Evolutionary conservation across 2,113 vertebrate genomes (phyloP).

Genomic region (Austrofundulus limnaeus): DNA sequence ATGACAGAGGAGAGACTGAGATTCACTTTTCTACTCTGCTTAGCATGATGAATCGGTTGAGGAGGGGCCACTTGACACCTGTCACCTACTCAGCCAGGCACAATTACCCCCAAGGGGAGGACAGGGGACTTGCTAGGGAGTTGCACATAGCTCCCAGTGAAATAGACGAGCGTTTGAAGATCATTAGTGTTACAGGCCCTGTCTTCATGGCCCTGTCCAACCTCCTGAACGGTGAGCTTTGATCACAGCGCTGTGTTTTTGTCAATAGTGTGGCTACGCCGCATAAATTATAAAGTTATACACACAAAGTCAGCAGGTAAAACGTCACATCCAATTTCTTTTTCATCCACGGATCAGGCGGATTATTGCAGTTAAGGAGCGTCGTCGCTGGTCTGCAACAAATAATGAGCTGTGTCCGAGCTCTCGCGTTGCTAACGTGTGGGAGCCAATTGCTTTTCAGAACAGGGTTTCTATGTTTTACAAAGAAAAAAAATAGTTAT

Average conservation of each 20-base stretch:
- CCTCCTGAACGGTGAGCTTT: conserved; percentile 77
- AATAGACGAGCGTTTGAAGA: conserved; percentile 80
- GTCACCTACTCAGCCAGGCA: conserved; percentile 79
- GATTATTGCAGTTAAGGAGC: conserved; percentile 69
- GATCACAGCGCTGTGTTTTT: conserved; percentile 76
- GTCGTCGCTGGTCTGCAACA: conserved; percentile 45
- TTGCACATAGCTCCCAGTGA: conserved; percentile 76
- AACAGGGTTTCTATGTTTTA: conserved; percentile 12
- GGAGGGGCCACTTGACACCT: conserved; percentile 80
- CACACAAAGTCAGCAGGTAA: conserved; percentile 81
- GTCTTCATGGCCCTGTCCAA: conserved; percentile 81
- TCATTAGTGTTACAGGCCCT: conserved; percentile 81
- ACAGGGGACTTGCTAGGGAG: conserved; percentile 75
- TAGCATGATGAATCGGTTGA: conserved; percentile 71
- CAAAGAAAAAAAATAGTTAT: not conserved
- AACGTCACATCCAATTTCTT: conserved; percentile 66
- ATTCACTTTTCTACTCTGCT: conserved; percentile 70
- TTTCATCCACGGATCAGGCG: conserved; percentile 35
- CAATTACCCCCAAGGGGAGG: conserved; percentile 77
- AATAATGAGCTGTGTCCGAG: conserved; percentile 41
- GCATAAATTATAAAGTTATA: conserved; percentile 80
- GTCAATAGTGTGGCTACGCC: conserved; percentile 76
- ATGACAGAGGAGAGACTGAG: conserved; percentile 37
- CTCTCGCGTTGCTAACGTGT: conserved; percentile 34
- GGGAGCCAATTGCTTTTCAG: conserved; percentile 25